Percentiles rank a stretch among this genome's conserved stretches.
phyloP scores from a whole-genome alignment of 1,140 invertebrate genomes.

The Doryteuthis pealeii region DNA sequence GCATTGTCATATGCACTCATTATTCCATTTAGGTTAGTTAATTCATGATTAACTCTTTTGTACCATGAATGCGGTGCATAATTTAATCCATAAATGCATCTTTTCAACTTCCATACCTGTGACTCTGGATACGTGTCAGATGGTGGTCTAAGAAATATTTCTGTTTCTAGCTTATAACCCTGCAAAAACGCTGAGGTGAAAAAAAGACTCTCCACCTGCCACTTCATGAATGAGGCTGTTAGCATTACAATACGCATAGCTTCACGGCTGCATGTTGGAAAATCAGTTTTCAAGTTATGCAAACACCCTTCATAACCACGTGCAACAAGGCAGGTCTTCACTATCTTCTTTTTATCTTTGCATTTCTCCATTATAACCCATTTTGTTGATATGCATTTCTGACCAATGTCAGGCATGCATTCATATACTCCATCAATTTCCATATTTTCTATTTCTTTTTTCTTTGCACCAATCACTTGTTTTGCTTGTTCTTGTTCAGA shows the following conservation, averaged over 20 bases:
- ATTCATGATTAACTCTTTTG: background rate
- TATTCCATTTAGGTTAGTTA: background rate
- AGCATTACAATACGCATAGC: background rate
- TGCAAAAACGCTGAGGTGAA: background rate
- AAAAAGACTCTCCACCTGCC: background rate
- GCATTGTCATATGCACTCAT: background rate
- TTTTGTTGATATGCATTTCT: background rate
- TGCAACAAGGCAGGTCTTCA: background rate
- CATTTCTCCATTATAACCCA: background rate
- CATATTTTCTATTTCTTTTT: background rate
- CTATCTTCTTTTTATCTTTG: background rate
- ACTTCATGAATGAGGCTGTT: background rate
- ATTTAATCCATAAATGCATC: conserved; percentile 2
- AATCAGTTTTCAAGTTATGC: background rate
- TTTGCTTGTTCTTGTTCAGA: background rate
- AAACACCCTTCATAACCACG: background rate
- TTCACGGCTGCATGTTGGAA: conserved; percentile 4
- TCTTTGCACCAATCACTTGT: background rate
- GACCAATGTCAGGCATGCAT: background rate
- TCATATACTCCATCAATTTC: background rate
- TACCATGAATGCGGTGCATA: background rate
- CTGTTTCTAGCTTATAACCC: background rate
- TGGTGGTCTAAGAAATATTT: background rate
- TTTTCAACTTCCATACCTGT: background rate
- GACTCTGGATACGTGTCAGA: background rate